Percentiles rank a stretch among this genome's conserved stretches.
phyloP scores from a whole-genome alignment of 2,113 vertebrate genomes.

The Cebidichthys violaceus region DNA sequence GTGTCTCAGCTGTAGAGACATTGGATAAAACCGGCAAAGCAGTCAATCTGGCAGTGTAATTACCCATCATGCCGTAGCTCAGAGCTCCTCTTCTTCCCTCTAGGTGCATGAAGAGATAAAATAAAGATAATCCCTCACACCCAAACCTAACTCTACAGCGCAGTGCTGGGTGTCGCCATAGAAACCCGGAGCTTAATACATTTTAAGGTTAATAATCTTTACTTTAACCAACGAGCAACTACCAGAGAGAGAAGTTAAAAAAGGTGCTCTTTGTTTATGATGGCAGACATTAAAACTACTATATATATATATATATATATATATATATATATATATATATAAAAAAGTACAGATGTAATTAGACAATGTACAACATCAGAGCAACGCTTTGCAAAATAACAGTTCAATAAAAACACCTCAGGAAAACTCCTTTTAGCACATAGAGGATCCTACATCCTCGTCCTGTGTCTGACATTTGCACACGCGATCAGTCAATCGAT shows the following conservation, averaged over 20 bases:
- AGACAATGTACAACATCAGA: neutral
- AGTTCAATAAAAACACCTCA: slow-evolving; percentile 11
- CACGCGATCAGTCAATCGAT: slow-evolving; percentile 49
- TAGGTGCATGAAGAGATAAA: slow-evolving; percentile 40
- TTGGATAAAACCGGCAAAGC: slow-evolving; percentile 36
- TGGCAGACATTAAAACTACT: neutral
- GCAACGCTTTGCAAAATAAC: neutral
- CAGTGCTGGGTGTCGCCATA: slow-evolving; percentile 34
- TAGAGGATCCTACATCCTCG: neutral
- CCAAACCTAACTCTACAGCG: neutral
- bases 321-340: too few species aligned
- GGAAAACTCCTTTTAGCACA: neutral
- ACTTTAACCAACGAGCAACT: neutral
- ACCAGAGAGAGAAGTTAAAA: neutral
- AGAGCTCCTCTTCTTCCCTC: slow-evolving; percentile 25
- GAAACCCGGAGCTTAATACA: slow-evolving; percentile 33
- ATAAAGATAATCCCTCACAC: slow-evolving; percentile 47
- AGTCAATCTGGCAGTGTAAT: slow-evolving; percentile 47
- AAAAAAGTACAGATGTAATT: neutral
- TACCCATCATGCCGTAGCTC: slow-evolving; percentile 45
- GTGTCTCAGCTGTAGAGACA: slow-evolving; percentile 31
- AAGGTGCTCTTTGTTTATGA: slow-evolving; percentile 1
- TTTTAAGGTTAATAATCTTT: slow-evolving; percentile 1
- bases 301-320: too few species aligned
- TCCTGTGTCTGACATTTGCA: slow-evolving; percentile 25